Conservation (phyloP, 2,797 vertebrate species). For the Typhlichthys eigenmanni region DNA sequence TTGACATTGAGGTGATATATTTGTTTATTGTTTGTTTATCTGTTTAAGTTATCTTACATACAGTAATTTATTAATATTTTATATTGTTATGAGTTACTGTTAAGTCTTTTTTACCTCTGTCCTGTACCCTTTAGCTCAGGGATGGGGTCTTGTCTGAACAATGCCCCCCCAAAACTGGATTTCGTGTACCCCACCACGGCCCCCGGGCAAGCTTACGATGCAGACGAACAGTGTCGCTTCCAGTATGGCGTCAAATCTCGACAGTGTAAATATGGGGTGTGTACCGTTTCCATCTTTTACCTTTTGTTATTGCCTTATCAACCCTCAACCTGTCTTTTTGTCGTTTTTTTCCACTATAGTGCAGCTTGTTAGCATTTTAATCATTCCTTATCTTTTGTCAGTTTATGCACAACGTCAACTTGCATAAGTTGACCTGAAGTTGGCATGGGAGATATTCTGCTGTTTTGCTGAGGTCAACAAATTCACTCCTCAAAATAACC, state of each 20-base stretch:
- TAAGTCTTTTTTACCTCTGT: neutral
- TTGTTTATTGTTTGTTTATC: no score
- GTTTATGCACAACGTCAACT: no score
- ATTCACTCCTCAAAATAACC: no score
- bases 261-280: constrained; percentile 99
- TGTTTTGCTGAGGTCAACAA: no score
- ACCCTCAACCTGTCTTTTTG: neutral
- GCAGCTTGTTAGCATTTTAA: no score
- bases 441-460: no score
- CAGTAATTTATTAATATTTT: neutral
- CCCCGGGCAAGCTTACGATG: constrained; percentile 94
- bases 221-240: constrained; percentile 96
- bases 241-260: constrained; percentile 98
- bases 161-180: constrained; percentile 92
- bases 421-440: no score
- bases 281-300: constrained; percentile 1
- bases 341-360: neutral
- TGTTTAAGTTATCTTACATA: no score
- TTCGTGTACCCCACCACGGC: constrained; percentile 95
- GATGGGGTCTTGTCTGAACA: constrained; percentile 94
- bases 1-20: no score
- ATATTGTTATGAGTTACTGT: neutral
- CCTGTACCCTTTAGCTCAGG: constrained; percentile 80
- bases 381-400: no score
- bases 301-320: neutral